phyloP scores from a whole-genome alignment of 2,113 vertebrate species.

The Picathartes gymnocephalus region DNA sequence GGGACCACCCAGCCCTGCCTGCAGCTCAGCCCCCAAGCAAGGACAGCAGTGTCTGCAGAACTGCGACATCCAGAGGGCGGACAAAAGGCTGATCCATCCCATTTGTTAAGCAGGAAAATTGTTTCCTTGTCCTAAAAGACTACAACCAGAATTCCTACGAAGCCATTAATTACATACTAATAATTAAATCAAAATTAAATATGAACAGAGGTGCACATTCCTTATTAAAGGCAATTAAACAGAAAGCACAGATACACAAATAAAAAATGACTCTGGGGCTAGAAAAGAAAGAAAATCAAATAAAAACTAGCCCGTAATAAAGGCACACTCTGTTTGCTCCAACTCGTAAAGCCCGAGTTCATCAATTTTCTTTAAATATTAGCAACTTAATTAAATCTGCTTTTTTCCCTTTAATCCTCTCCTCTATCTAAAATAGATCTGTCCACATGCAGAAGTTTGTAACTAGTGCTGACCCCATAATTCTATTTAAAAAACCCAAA shows the following conservation, averaged over 20 bases:
- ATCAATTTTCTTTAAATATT: conserved; percentile 85
- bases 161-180: conserved; percentile 72
- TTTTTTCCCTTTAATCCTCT: conserved; percentile 76
- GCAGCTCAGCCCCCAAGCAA: not conserved
- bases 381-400: conserved; percentile 85
- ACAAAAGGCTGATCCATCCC: not conserved
- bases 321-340: conserved; percentile 48
- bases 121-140: conserved; percentile 36
- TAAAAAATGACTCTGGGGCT: conserved; percentile 58
- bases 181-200: conserved; percentile 81
- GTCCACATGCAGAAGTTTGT: conserved; percentile 75
- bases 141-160: conserved; percentile 54
- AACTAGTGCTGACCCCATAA: conserved; percentile 82
- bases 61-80: not conserved
- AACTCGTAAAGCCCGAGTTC: conserved; percentile 74
- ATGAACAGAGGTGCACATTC: conserved; percentile 70
- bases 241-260: conserved; percentile 70
- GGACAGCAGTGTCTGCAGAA: not conserved
- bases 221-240: conserved; percentile 76
- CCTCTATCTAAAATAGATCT: conserved; percentile 85
- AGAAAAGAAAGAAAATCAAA: conserved; percentile 71
- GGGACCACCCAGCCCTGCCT: not conserved
- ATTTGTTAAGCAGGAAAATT: not conserved
- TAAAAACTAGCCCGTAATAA: conserved; percentile 59
- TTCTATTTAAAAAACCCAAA: conserved; percentile 75